Evolutionary conservation across 2,888 invertebrate genomes (phyloP).

Genomic region (Clanis bilineata): DNA sequence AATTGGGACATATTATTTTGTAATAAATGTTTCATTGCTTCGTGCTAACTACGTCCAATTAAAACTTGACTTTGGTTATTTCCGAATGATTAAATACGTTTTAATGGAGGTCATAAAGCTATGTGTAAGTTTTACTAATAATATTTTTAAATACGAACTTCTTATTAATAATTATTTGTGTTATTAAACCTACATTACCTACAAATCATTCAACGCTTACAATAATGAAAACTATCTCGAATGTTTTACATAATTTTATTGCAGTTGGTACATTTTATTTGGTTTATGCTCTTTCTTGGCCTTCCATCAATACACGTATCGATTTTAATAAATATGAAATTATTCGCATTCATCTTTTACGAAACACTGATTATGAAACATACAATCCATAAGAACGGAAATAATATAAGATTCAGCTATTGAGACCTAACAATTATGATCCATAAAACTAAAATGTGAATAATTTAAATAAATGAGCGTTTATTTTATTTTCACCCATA

Average conservation of each 20-base stretch:
- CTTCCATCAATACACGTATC: not conserved
- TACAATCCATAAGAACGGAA: not conserved
- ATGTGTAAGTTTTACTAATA: too few relatives aligned
- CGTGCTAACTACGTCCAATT: too few relatives aligned
- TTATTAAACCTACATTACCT: too few relatives aligned
- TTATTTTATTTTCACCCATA: not conserved
- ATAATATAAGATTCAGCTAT: slow-evolving; percentile 1
- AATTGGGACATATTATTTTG: too few relatives aligned
- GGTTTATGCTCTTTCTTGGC: not conserved
- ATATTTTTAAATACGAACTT: too few relatives aligned
- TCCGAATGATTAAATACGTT: too few relatives aligned
- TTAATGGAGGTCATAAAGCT: too few relatives aligned
- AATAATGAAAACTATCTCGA: too few relatives aligned
- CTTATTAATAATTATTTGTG: too few relatives aligned
- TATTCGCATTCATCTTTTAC: slow-evolving; percentile 1
- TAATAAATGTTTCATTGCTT: too few relatives aligned
- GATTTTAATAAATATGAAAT: not conserved
- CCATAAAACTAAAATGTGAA: slow-evolving; percentile 14
- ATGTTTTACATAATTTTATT: not conserved
- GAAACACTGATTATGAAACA: slow-evolving; percentile 6
- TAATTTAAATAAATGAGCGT: slow-evolving; percentile 10
- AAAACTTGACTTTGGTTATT: too few relatives aligned
- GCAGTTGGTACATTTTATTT: not conserved
- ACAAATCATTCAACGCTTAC: too few relatives aligned
- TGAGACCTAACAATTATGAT: slow-evolving; percentile 14